Conservation (phyloP, 2,113 vertebrate species). For the Hyaena hyaena region DNA sequence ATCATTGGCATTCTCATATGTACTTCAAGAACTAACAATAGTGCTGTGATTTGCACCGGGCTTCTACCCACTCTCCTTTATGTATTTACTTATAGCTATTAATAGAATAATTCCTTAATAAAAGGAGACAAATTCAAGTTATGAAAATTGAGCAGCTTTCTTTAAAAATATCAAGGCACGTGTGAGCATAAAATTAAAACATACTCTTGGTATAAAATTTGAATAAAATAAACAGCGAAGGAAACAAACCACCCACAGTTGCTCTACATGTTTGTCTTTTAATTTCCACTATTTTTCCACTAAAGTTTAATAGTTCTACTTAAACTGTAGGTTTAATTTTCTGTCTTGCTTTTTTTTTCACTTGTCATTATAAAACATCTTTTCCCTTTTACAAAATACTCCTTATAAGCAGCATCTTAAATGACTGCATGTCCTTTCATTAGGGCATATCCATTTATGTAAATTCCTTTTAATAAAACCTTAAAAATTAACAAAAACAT, state of each 20-base stretch:
- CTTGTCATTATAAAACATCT: background rate
- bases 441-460: background rate
- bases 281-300: conserved; percentile 51
- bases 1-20: conserved; percentile 33
- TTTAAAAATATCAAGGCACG: conserved; percentile 52
- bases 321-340: conserved; percentile 34
- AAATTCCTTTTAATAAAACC: background rate
- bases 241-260: conserved; percentile 8
- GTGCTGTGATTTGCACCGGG: background rate
- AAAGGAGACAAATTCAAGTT: conserved; percentile 61
- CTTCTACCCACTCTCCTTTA: conserved; percentile 19
- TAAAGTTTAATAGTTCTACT: background rate
- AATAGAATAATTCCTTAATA: conserved; percentile 57
- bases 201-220: background rate
- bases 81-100: conserved; percentile 35
- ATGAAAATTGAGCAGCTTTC: conserved; percentile 57
- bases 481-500: background rate
- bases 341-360: background rate
- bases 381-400: background rate
- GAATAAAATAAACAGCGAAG: conserved; percentile 54
- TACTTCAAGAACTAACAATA: conserved; percentile 39
- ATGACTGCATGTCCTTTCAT: background rate
- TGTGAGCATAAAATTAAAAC: conserved; percentile 45
- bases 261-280: conserved; percentile 17
- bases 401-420: background rate